These are phyloP conservation scores for Neostethus bicornis DNA, from an alignment of 2,797 vertebrate species.

Conservation along the genomic window DNA sequence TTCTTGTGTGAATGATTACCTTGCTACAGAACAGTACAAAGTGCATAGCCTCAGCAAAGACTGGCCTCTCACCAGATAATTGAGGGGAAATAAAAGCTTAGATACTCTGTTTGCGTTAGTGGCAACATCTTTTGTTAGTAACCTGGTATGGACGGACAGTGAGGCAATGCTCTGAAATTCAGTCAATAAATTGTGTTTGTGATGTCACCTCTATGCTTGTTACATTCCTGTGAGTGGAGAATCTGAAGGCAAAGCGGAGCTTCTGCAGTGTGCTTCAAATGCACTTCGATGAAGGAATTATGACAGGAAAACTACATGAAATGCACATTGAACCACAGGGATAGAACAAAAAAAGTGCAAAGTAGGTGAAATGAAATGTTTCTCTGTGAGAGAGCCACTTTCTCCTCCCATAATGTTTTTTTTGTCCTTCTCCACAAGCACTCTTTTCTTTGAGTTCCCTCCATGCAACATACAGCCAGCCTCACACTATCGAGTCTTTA, in stretches of 20 bases:
- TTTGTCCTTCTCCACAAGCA: conserved; percentile 56
- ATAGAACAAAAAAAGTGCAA: conserved; percentile 75
- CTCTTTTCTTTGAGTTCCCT: conserved; percentile 50
- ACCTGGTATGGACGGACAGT: conserved; percentile 64
- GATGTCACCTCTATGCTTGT: conserved; percentile 25
- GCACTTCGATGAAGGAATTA: conserved; percentile 51
- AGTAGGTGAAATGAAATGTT: conserved; percentile 70
- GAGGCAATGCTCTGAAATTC: conserved; percentile 45
- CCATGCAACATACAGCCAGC: conserved; percentile 20
- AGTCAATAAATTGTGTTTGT: conserved; percentile 20
- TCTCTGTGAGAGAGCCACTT: conserved; percentile 46
- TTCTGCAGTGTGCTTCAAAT: conserved; percentile 51
- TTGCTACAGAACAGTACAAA: conserved; percentile 59
- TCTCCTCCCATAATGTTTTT: conserved; percentile 35
- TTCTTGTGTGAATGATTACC: conserved; percentile 39
- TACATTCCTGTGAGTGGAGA: conserved; percentile 60
- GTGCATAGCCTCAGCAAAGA: conserved; percentile 61
- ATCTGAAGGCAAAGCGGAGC: conserved; percentile 65
- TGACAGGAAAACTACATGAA: conserved; percentile 59
- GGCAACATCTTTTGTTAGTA: conserved; percentile 41
- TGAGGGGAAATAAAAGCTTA: conserved; percentile 40
- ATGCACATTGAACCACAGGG: conserved; percentile 66
- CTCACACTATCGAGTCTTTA: conserved; percentile 95
- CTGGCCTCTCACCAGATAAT: conserved; percentile 38
- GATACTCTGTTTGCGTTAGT: conserved; percentile 30